Conservation (phyloP, 2,888 invertebrate species). For the Tetragonula carbonaria region DNA sequence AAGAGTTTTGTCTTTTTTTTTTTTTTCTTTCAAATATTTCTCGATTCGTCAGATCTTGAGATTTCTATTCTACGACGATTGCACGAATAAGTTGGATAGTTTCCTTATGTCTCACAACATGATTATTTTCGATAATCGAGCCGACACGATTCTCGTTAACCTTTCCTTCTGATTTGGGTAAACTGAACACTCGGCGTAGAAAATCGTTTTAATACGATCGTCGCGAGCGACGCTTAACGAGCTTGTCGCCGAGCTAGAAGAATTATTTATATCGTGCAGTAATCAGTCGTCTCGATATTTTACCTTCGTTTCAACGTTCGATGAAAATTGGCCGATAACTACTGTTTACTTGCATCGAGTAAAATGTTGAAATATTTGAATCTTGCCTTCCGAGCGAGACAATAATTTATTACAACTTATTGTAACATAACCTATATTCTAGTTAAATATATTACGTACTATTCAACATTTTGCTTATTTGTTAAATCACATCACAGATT, state of each 20-base stretch:
- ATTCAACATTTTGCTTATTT: too few species aligned
- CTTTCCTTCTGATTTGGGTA: not conserved
- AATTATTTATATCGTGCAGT: not conserved
- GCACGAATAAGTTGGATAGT: not conserved
- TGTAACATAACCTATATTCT: too few species aligned
- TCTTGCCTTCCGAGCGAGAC: not conserved
- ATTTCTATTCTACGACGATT: too few species aligned
- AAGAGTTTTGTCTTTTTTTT: too few species aligned
- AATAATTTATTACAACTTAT: too few species aligned
- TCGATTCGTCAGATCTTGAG: too few species aligned
- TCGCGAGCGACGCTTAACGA: conserved; percentile 1
- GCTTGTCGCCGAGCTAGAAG: not conserved
- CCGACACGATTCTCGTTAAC: not conserved
- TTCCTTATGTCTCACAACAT: not conserved
- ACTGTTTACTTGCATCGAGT: too few species aligned
- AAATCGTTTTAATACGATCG: not conserved
- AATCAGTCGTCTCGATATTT: conserved; percentile 1
- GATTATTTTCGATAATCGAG: conserved; percentile 24
- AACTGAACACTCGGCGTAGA: conserved; percentile 2
- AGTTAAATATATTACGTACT: too few species aligned
- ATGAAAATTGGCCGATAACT: not conserved
- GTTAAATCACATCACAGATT: too few species aligned
- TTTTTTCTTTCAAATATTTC: too few species aligned
- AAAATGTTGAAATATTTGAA: not conserved
- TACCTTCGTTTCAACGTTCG: not conserved